Evolutionary conservation across 2,888 invertebrate species (phyloP).

Genomic region (Mythimna vitellina): DNA sequence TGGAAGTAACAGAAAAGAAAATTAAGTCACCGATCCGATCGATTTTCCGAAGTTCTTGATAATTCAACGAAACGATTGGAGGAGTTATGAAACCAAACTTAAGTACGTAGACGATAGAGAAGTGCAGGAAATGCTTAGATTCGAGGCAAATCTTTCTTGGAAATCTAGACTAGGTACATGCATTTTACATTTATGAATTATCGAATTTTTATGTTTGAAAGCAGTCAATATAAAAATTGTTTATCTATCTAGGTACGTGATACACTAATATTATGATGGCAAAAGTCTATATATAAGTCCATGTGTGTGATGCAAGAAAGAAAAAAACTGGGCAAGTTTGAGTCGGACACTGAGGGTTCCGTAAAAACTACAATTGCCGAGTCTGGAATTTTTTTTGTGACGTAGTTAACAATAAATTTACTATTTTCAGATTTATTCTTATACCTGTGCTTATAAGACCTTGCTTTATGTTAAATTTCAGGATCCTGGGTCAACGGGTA

Average conservation of each 20-base stretch:
- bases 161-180: neutral
- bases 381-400: too few species aligned
- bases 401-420: too few species aligned
- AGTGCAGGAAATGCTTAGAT: conserved; percentile 14
- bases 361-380: too few species aligned
- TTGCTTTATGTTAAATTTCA: too few species aligned
- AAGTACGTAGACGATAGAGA: conserved; percentile 7
- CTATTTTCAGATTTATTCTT: too few species aligned
- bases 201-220: neutral
- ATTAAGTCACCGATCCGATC: conserved; percentile 46
- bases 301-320: too few species aligned
- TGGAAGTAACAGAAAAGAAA: conserved; percentile 29
- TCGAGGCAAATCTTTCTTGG: conserved; percentile 14
- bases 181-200: neutral
- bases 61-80: conserved; percentile 44
- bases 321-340: too few species aligned
- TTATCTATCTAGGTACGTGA: neutral
- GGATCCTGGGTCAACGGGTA: too few species aligned
- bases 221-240: neutral
- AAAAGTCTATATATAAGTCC: too few species aligned
- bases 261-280: too few species aligned
- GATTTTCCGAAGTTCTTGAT: conserved; percentile 38
- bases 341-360: too few species aligned
- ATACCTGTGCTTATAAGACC: too few species aligned
- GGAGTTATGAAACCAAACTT: conserved; percentile 26